Evolutionary conservation across 2,113 vertebrate genomes (phyloP).

Genomic region (Caranx ignobilis): DNA sequence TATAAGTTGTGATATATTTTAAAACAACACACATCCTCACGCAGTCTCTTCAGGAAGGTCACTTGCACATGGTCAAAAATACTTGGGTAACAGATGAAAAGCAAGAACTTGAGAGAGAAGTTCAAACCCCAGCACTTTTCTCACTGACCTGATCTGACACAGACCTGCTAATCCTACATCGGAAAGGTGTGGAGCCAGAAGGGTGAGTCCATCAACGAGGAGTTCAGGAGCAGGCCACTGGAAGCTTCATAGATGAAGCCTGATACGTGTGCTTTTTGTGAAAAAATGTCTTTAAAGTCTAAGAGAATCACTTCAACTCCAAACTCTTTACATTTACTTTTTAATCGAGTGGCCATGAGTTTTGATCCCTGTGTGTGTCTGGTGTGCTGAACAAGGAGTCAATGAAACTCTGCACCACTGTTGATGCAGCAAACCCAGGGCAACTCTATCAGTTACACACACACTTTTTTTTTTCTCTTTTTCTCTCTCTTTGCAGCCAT

Average conservation of each 20-base stretch:
- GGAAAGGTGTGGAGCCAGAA: background rate
- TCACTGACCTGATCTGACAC: background rate
- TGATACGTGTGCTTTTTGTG: background rate
- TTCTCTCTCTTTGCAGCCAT: conserved; percentile 8
- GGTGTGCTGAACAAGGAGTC: background rate
- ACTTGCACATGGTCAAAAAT: background rate
- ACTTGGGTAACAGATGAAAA: background rate
- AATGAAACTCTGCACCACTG: conserved; percentile 5
- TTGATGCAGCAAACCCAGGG: conserved; percentile 34
- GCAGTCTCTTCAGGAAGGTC: background rate
- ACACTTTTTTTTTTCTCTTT: background rate
- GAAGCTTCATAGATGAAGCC: background rate
- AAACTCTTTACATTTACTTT: background rate
- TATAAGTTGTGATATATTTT: no score
- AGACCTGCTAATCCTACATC: background rate
- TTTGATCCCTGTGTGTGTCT: background rate
- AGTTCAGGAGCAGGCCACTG: background rate
- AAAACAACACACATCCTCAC: no score
- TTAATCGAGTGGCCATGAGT: conserved; percentile 3
- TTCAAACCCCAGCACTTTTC: background rate
- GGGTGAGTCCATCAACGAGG: background rate
- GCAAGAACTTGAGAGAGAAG: background rate
- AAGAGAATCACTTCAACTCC: background rate
- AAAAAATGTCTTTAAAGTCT: background rate
- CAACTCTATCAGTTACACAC: background rate